Evolutionary conservation across 2,888 invertebrate species (phyloP).

Genomic region (Deilephila elpenor): DNA sequence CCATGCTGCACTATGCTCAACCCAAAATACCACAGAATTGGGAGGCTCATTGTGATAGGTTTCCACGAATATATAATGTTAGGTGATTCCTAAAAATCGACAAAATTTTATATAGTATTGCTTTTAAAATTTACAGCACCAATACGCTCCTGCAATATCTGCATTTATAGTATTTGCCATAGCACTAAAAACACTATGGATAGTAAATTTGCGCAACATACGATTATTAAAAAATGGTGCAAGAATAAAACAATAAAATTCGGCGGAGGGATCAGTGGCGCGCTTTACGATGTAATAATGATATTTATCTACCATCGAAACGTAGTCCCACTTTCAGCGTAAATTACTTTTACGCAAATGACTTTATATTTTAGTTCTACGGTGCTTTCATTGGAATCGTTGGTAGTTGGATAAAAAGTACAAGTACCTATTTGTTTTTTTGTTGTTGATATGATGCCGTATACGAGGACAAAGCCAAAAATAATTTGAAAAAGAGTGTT

Average conservation of each 20-base stretch:
- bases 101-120: neutral
- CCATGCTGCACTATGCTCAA: no score
- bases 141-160: neutral
- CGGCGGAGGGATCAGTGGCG: neutral
- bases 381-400: no score
- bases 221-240: constrained; percentile 19
- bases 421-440: neutral
- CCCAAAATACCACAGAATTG: no score
- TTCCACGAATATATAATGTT: no score
- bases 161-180: neutral
- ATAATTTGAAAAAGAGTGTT: no score
- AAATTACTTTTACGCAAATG: constrained; percentile 36
- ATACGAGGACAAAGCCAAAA: no score
- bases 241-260: constrained; percentile 20
- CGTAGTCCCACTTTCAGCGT: constrained; percentile 34
- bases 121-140: neutral
- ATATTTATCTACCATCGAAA: constrained; percentile 35
- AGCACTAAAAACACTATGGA: neutral
- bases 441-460: no score
- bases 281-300: constrained; percentile 29
- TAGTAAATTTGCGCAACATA: neutral
- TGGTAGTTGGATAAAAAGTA: neutral
- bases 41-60: no score
- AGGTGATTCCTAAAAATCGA: no score
- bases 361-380: constrained; percentile 30